Evolutionary conservation across 2,888 invertebrate genomes (phyloP), one percentile per base, ranked within the genome.

Genomic region (Philaethria dido): DNA sequence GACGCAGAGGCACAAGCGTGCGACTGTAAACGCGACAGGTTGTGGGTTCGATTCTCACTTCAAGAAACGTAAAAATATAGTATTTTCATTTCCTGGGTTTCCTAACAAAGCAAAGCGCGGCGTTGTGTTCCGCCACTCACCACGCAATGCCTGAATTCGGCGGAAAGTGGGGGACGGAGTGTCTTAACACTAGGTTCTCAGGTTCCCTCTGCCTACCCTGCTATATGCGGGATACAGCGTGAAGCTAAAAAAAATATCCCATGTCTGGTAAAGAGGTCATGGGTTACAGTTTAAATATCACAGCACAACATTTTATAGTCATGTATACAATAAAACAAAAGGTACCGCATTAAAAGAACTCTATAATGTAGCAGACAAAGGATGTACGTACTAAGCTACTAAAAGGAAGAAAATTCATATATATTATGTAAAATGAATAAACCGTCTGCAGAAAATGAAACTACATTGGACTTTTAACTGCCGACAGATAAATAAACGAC

Each of bases 311-410:
- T 29, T 60, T 60, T 16, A 47, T 18, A 45, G 29, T 9, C 14
- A 47, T 11, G 47, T 20, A n/a, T 45, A 25, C 33, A 44, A 60
- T 60, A 45, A 60, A 60, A 60, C 18, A 45, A 60, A 60, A 33
- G 16, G 29, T 60, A 20, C 18, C 33, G 45, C 33, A 55, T 55
- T 55, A 63, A 60, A 60, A 18, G 18, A n/a, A 44, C 20, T 29
- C 29, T 57, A 42, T 50, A 52, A 62, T 55, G 61, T 47, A 39
- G 48, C 52, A 69, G 62, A 69, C 62, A 62, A 69, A 62, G 62
- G 69, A 62, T 52, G 44, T 42, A 59, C 29, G 36, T 44, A 59
- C 47, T 48, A 44, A 29, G 50, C 52, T 36, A 66, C 69, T 60
- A 69, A 16, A 52, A 62, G 59, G 66, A 62, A 55, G 65, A 42